Base-by-base conservation (phyloP, 2,113 vertebrate genomes). In the Pedetes capensis region DNA sequence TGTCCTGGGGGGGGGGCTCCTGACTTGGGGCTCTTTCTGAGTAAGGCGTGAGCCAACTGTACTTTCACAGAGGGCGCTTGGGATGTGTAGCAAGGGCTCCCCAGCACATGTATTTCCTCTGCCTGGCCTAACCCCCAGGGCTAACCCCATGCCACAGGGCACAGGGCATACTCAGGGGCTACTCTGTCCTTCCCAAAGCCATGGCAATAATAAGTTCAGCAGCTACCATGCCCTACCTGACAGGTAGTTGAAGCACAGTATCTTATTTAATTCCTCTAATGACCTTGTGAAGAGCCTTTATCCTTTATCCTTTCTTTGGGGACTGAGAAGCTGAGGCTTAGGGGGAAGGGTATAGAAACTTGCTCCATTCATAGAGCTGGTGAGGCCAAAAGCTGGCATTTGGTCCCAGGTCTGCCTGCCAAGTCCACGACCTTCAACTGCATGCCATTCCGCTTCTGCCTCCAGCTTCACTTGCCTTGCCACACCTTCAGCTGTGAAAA, bases 1-100 rank as follows among this genome's bases (percentile, higher is more conserved):
- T 95, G 89, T 97, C 96, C 95, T 95, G 86, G n/a, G 74, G 17
- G 49, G 86, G n/a, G 74, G 17, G 49, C 53, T 32, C 78, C 85
- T 72, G 61, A 85, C 71, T 92, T 76, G 34, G 51, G 85, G 57
- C 80, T 78, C 39, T 78, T 78, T 39, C 69, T 55, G 87, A 93
- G 83, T 78, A 63, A 59, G n/a, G 44, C 39, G 32, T 4, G 4
- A 3, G 16, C 34, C 61, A 81, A 81, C 29, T 91, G 91, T 37
- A 39, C 79, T 81, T 94, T 42, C 53, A 29, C 2, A 53, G 55
- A 42, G 37, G 63, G 53, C 81, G 84, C 89, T 68, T 51, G 64
- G 68, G 89, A 91, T 5, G 55, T 81, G 78, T 37, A 51, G 78
- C n/a, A n/a, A 44, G 53, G 22, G n/a, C 39, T 76, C 32, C 64